Percentiles rank a stretch among this genome's conserved stretches.
phyloP scores from a whole-genome alignment of 2,888 invertebrate species.

The Artemia sinica region DNA sequence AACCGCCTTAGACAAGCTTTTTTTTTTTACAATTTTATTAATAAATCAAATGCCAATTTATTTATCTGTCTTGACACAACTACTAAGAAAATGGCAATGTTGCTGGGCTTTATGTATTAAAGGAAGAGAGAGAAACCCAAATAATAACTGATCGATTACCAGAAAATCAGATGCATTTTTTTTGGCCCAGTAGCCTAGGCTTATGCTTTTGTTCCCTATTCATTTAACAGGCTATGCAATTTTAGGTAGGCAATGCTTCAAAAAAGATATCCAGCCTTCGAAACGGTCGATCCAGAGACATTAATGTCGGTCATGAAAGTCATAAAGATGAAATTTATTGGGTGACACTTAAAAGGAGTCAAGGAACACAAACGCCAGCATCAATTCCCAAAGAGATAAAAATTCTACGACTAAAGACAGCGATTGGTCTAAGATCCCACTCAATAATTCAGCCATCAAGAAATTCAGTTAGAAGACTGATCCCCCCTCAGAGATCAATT shows the following conservation, averaged over 20 bases:
- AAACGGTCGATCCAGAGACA: not conserved
- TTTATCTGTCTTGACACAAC: no score
- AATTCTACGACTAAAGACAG: not conserved
- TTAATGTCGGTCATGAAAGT: not conserved
- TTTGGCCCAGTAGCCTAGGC: no score
- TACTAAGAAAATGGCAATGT: no score
- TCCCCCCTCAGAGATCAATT: slow-evolving; percentile 1
- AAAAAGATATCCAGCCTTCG: not conserved
- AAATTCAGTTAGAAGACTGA: not conserved
- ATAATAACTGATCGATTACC: no score
- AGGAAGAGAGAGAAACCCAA: no score
- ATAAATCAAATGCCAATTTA: no score
- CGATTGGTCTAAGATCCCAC: not conserved
- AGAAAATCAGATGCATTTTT: no score
- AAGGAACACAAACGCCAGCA: slow-evolving; percentile 52
- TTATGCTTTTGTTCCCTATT: no score
- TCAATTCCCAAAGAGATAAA: slow-evolving; percentile 50
- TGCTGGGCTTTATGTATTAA: no score
- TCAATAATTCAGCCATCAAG: not conserved
- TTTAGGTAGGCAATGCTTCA: not conserved
- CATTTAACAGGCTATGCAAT: not conserved
- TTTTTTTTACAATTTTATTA: no score
- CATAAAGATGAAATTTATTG: slow-evolving; percentile 11
- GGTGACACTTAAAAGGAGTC: slow-evolving; percentile 31
- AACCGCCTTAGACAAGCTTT: no score